phyloP scores from a whole-genome alignment of 1,140 invertebrate genomes.

The Macrotrachela quadricornifera region DNA sequence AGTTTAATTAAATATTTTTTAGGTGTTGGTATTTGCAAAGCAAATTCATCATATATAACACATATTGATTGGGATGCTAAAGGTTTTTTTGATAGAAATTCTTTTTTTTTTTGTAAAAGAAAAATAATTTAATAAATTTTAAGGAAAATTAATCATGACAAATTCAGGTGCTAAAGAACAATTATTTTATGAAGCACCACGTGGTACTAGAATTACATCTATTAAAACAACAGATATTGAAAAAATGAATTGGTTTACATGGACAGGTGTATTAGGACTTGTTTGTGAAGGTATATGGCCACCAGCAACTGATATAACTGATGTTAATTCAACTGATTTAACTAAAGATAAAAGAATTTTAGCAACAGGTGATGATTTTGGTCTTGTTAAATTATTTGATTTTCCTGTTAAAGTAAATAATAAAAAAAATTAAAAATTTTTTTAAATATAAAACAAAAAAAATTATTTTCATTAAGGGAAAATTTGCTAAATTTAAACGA shows the following conservation, averaged over 20 bases:
- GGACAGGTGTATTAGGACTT: conserved; percentile 25
- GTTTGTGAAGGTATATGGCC: conserved; percentile 29
- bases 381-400: conserved; percentile 28
- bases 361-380: conserved; percentile 30
- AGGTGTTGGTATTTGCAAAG: conserved; percentile 28
- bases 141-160: conserved; percentile 28
- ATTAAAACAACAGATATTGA: conserved; percentile 20
- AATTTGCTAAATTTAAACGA: conserved; percentile 31
- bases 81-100: conserved; percentile 12
- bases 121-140: not conserved
- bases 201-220: conserved; percentile 20
- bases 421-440: not conserved
- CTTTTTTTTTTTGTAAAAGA: too few species aligned
- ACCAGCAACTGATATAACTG: conserved; percentile 28
- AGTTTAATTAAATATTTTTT: not conserved
- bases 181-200: conserved; percentile 29
- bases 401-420: conserved; percentile 23
- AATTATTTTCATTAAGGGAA: conserved; percentile 17
- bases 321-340: conserved; percentile 24
- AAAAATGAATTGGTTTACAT: conserved; percentile 23
- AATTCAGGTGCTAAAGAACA: conserved; percentile 30
- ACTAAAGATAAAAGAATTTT: conserved; percentile 18
- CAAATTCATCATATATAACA: conserved; percentile 30
- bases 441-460: not conserved
- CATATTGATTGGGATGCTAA: conserved; percentile 29